Base-by-base conservation (phyloP, 2,888 invertebrate species). In the Catocala sponsa region DNA sequence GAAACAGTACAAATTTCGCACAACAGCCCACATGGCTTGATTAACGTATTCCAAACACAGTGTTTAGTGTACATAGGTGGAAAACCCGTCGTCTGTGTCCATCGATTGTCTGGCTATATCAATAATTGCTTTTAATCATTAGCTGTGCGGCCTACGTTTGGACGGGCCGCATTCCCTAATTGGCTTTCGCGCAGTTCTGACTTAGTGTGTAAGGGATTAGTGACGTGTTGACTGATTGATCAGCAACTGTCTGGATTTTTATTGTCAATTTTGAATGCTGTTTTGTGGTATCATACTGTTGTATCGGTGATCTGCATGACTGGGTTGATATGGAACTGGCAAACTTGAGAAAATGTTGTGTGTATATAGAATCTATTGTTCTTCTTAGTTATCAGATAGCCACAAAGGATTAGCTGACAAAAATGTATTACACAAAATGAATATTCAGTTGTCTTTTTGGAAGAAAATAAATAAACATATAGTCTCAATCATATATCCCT, bases 111-210 rank as follows among this genome's bases (percentile, higher is more conserved):
- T 60, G 57, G 51, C 67, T 77, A 77, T 74, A 84, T 81, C 82
- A 83, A 85, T 85, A 85, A 85, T 82, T 78, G 81, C 83, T 80
- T 81, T 81, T 82, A 80, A 85, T 85, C 78, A 85, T 85, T 80
- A 83, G 75, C 78, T 63, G 63, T 59, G 65, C 61, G 68, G 71
- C 66, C 68, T 63, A 58, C 82, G 84, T 85, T 84, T 83, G 80
- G 63, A 76, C 76, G 65, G 67, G 59, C 64, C 65, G 59, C 58
- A 67, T 67, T 65, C 68, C 51, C 78, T 77, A 78, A 78, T 78
- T 79, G 79, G 78, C 79, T 79, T 78, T 70, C 62, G 65, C 65
- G 55, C 59, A 56, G 55, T 48, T 53, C 65, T 71, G 72, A 74
- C 76, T 77, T 70, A 61, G 65, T 74, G 48, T 77, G 59, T 67